Evolutionary conservation across 2,113 vertebrate species (phyloP).

Genomic region (Zeus faber): DNA sequence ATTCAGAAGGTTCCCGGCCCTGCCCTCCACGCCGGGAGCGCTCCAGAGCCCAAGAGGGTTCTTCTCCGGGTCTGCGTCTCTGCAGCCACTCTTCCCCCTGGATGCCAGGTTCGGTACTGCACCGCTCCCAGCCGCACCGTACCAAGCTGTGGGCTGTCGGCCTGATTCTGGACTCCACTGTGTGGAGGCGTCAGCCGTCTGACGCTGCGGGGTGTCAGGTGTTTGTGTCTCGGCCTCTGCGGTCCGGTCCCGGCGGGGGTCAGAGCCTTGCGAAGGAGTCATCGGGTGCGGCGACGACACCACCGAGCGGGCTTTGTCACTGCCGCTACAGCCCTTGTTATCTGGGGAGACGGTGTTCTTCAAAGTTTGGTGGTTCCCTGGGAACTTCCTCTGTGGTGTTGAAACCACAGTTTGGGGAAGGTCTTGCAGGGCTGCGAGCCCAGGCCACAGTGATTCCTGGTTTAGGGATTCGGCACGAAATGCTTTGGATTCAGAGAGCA

Average conservation of each 20-base stretch:
- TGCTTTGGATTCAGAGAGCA: conserved; percentile 1
- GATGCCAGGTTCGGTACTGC: conserved; percentile 35
- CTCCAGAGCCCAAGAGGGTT: no score
- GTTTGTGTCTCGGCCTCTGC: conserved; percentile 77
- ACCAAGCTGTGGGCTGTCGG: background rate
- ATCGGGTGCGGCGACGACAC: no score
- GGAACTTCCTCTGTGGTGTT: background rate
- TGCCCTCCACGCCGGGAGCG: no score
- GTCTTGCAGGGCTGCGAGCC: conserved; percentile 1
- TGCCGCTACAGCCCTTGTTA: background rate
- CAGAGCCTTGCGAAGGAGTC: conserved; percentile 28
- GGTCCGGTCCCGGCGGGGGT: conserved; percentile 3
- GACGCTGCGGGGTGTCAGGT: background rate
- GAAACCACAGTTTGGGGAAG: background rate
- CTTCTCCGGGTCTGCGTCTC: conserved; percentile 8
- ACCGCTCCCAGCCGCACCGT: conserved; percentile 3
- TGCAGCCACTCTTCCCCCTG: conserved; percentile 58
- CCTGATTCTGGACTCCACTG: conserved; percentile 66
- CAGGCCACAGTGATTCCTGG: background rate
- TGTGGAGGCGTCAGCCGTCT: conserved; percentile 63
- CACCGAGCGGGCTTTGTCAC: conserved; percentile 2
- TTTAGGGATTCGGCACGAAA: background rate
- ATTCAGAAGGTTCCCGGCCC: no score
- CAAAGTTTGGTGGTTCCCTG: background rate
- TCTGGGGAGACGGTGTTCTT: background rate